Base-by-base conservation (phyloP, 2,888 invertebrate genomes). In the Drosophila cracens region DNA sequence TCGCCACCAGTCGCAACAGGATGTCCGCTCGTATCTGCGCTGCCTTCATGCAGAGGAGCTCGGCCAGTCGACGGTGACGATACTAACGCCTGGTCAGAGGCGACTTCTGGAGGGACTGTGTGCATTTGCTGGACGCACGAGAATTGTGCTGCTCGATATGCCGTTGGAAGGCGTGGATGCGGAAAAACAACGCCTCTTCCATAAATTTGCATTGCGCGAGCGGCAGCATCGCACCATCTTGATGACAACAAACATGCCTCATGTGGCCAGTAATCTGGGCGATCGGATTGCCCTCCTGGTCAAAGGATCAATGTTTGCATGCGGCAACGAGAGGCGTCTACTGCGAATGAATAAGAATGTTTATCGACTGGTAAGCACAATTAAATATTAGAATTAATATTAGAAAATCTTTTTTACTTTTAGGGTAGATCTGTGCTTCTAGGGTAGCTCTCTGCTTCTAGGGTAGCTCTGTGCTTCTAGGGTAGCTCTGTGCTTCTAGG, bases 221-320 rank as follows among this genome's bases (percentile, higher is more conserved):
- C 95, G 96, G 87, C 93, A 93, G 83, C 95, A 95, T 49, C 94
- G 97, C 18, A 96, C 97, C 0, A 95, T 98, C 92, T 94, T 98
- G 57, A 93, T 97, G 53, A 96, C 97, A 0, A 96, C 97, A 0
- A 96, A 97, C 92, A 96, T 96, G 91, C 97, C 97, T 96, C 96
- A 97, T 88, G 97, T 97, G 92, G 97, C 97, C 1, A 97, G 97
- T 91, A 94, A 96, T 66, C 94, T 97, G 2, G 97, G 97, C 0
- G 97, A 97, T 92, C 94, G 97, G 48, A 96, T 97, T 65, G 97
- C 96, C n/a, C 97, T 98, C 63, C 96, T 98, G 95, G 95, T 96
- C 0, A 94, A 95, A 38, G 97, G 97, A 0, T 94, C 94, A 18
- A 92, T 97, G 33, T 95, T 96, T 82, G 96, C 96, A 87, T 95